Conservation (phyloP, 2,113 vertebrate species). For the Balaenoptera acutorostrata region DNA sequence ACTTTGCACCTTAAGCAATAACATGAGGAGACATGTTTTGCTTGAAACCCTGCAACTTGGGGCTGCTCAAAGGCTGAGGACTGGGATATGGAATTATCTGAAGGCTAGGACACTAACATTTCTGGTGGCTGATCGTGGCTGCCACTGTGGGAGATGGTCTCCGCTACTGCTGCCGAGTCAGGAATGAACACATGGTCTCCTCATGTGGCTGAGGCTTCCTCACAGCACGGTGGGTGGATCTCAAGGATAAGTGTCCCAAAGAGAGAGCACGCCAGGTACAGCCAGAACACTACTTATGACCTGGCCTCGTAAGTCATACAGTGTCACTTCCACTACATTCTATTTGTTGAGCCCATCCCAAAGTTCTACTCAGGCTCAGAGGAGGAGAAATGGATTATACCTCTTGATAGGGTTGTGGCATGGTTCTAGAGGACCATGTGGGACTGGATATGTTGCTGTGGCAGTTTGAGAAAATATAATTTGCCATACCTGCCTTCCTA, state of each 20-base stretch:
- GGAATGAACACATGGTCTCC: neutral
- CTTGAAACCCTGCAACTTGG: neutral
- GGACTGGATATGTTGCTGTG: neutral
- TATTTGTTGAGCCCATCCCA: neutral
- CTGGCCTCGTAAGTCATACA: neutral
- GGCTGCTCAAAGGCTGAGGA: neutral
- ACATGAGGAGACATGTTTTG: neutral
- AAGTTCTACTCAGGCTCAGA: neutral
- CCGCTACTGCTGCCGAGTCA: neutral
- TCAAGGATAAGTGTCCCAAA: neutral
- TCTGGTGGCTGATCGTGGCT: neutral
- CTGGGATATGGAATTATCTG: neutral
- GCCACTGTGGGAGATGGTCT: neutral
- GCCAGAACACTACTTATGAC: neutral
- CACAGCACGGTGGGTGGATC: neutral
- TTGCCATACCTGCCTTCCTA: neutral
- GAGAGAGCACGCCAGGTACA: neutral
- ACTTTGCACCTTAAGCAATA: neutral
- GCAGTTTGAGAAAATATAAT: conserved; percentile 20
- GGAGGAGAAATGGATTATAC: neutral
- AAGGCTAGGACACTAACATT: neutral
- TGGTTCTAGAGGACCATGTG: neutral
- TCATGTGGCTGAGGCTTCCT: neutral
- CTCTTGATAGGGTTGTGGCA: neutral
- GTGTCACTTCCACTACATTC: neutral